Percentiles rank a stretch among this genome's conserved stretches.
phyloP scores from a whole-genome alignment of 2,113 vertebrate genomes.

The Alosa alosa region DNA sequence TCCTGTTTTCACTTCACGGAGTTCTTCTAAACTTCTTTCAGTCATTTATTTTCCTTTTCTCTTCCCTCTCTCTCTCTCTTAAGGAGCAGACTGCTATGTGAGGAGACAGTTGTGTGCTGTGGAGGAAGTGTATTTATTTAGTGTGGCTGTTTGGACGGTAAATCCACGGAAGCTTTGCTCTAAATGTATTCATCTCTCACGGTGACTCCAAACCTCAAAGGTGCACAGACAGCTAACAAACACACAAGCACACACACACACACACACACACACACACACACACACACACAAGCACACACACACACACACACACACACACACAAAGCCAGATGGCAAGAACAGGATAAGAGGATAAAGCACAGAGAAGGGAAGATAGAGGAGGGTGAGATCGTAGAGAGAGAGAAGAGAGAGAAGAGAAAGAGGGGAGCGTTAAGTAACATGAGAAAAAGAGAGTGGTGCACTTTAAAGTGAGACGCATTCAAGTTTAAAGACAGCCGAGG shows the following conservation, averaged over 20 bases:
- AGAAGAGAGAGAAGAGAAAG: not conserved
- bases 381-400: not conserved
- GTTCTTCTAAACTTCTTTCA: not conserved
- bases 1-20: not conserved
- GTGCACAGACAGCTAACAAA: not conserved
- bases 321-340: not conserved
- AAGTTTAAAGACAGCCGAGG: not conserved
- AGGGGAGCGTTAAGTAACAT: not conserved
- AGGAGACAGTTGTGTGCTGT: not conserved
- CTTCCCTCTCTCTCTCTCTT: not conserved
- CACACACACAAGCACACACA: not conserved
- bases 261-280: not conserved
- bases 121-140: not conserved
- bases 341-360: not conserved
- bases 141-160: slow-evolving; percentile 1
- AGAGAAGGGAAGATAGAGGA: not conserved
- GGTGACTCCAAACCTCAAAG: not conserved
- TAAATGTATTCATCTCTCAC: slow-evolving; percentile 3
- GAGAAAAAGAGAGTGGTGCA: not conserved
- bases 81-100: not conserved
- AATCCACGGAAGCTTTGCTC: slow-evolving; percentile 11
- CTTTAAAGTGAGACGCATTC: slow-evolving; percentile 5
- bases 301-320: slow-evolving; percentile 3
- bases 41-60: not conserved
- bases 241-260: not conserved